These are phyloP conservation scores for Glyptemys insculpta DNA, from an alignment of 2,797 vertebrate genomes.

Conservation along the genomic window DNA sequence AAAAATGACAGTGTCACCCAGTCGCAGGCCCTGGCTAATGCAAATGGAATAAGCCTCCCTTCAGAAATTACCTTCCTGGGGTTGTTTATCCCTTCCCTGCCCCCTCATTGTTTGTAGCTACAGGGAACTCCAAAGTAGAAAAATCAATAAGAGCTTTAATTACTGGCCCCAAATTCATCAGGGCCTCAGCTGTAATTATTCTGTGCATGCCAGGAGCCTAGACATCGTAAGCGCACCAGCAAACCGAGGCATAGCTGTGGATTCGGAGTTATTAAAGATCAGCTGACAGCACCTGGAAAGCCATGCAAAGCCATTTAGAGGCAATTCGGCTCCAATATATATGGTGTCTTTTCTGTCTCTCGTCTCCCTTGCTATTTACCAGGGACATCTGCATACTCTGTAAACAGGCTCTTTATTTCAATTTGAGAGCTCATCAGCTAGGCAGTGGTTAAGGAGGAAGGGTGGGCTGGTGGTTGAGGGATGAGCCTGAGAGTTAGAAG, in stretches of 20 bases:
- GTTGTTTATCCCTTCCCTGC: slow-evolving; percentile 31
- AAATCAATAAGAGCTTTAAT: slow-evolving; percentile 66
- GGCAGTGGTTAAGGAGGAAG: not conserved
- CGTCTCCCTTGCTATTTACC: not conserved
- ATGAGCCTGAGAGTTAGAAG: not conserved
- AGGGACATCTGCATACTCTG: not conserved
- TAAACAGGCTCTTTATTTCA: not conserved
- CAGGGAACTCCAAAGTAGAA: slow-evolving; percentile 37
- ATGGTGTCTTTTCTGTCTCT: not conserved
- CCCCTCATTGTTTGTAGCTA: slow-evolving; percentile 58
- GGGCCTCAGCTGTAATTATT: slow-evolving; percentile 75
- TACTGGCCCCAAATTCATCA: slow-evolving; percentile 77
- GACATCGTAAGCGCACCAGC: not conserved
- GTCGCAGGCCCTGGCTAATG: not conserved
- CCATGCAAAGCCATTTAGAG: not conserved
- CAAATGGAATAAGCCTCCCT: not conserved
- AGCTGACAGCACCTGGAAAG: not conserved
- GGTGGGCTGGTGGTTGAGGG: not conserved
- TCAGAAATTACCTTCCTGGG: slow-evolving; percentile 31
- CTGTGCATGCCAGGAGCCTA: slow-evolving; percentile 32
- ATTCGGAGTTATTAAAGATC: not conserved
- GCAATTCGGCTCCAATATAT: not conserved
- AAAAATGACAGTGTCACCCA: not conserved
- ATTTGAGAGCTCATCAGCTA: not conserved
- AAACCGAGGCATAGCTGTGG: not conserved